Percentiles rank a stretch among this genome's conserved stretches.
phyloP scores from a whole-genome alignment of 2,888 invertebrate genomes.

The Doris montereyensis region DNA sequence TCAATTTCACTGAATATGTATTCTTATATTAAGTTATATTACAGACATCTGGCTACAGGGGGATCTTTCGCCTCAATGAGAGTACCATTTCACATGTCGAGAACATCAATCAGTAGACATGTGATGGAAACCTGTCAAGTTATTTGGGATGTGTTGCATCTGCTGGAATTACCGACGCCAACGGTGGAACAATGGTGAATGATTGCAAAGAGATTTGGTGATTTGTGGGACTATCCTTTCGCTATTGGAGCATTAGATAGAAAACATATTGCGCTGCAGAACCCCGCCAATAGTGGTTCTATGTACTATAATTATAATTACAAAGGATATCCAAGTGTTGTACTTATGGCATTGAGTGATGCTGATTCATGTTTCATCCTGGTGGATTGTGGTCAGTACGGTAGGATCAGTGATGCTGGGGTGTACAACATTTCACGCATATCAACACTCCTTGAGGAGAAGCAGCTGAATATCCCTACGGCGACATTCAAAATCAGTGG shows the following conservation, averaged over 20 bases:
- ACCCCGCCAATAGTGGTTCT: background rate
- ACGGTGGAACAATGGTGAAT: slow-evolving; percentile 26
- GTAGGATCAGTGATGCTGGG: slow-evolving; percentile 32
- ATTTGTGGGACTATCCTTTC: slow-evolving; percentile 39
- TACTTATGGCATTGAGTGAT: slow-evolving; percentile 36
- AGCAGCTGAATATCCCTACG: slow-evolving; percentile 17
- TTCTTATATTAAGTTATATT: too few relatives aligned
- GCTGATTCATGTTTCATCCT: slow-evolving; percentile 26
- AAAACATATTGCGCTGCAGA: slow-evolving; percentile 13
- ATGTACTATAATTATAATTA: too few relatives aligned
- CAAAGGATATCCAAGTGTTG: slow-evolving; percentile 37
- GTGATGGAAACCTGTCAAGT: too few relatives aligned
- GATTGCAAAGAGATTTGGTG: slow-evolving; percentile 34
- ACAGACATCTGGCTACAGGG: too few relatives aligned
- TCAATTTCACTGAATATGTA: too few relatives aligned
- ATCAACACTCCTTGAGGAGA: too few relatives aligned
- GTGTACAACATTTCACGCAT: too few relatives aligned
- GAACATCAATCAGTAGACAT: too few relatives aligned
- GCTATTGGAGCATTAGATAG: slow-evolving; percentile 35
- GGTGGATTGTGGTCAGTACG: slow-evolving; percentile 33
- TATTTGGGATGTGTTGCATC: slow-evolving; percentile 28
- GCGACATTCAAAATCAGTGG: slow-evolving; percentile 23
- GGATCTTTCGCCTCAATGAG: too few relatives aligned
- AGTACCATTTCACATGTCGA: too few relatives aligned
- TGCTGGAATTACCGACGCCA: slow-evolving; percentile 30